phyloP scores from a whole-genome alignment of 2,113 vertebrate species.

The Amblyornis subalaris region DNA sequence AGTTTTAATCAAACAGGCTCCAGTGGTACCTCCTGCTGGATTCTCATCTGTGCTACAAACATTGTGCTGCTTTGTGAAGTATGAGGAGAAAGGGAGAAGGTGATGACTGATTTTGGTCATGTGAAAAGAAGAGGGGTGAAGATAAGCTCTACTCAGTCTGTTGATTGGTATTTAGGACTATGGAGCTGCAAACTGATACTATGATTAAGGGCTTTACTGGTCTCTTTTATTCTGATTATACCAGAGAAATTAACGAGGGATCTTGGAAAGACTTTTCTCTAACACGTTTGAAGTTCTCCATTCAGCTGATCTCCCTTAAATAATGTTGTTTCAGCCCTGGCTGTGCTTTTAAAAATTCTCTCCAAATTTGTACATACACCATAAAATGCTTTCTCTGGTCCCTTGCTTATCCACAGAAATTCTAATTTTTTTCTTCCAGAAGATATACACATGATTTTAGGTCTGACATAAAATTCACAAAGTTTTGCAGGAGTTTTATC shows the following conservation, averaged over 20 bases:
- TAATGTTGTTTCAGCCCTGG: neutral
- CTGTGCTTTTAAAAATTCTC: neutral
- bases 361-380: neutral
- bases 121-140: neutral
- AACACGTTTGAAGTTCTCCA: neutral
- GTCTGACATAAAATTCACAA: neutral
- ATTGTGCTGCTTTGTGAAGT: neutral
- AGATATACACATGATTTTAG: neutral
- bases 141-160: neutral
- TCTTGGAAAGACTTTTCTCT: neutral
- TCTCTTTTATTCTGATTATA: neutral
- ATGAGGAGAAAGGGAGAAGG: neutral
- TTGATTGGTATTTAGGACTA: neutral
- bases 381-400: neutral
- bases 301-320: neutral
- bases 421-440: neutral
- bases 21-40: neutral
- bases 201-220: neutral
- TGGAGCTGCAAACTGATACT: neutral
- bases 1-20: neutral
- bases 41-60: neutral
- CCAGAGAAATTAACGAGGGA: neutral
- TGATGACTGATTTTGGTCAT: neutral
- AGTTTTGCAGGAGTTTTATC: neutral
- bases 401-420: neutral